Percentiles rank a stretch among this genome's conserved stretches.
These are phyloP conservation scores for Microtus oregoni DNA, from an alignment of 2,113 vertebrate species.

Conservation along the genomic window DNA sequence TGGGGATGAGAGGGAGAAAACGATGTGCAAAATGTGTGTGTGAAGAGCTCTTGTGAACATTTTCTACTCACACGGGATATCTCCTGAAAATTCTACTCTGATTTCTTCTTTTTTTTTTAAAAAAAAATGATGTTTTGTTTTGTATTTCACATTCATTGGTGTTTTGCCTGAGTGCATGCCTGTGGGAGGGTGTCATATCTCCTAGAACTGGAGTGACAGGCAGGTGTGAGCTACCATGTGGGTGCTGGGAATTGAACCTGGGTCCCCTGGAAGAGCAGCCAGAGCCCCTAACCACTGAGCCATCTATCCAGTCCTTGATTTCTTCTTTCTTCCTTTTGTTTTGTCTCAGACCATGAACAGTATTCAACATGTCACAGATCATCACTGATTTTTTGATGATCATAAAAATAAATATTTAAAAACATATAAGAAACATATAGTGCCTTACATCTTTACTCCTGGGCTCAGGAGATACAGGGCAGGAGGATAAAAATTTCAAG, in stretches of 20 bases:
- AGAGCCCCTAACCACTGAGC: too few species aligned
- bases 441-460: too few species aligned
- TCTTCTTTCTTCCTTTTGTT: neutral
- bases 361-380: neutral
- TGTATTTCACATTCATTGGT: too few species aligned
- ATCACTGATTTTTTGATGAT: neutral
- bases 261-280: too few species aligned
- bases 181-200: too few species aligned
- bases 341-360: neutral
- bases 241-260: too few species aligned
- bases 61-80: neutral
- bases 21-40: neutral
- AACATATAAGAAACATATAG: neutral
- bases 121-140: too few species aligned
- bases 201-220: too few species aligned
- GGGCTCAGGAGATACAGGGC: neutral
- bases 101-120: too few species aligned
- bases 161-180: too few species aligned
- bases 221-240: too few species aligned
- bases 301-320: too few species aligned
- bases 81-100: neutral
- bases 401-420: neutral
- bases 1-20: neutral
- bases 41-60: neutral
- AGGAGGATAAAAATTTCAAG: neutral